phyloP scores from a whole-genome alignment of 1,140 invertebrate genomes.

The Calosoma granatense region DNA sequence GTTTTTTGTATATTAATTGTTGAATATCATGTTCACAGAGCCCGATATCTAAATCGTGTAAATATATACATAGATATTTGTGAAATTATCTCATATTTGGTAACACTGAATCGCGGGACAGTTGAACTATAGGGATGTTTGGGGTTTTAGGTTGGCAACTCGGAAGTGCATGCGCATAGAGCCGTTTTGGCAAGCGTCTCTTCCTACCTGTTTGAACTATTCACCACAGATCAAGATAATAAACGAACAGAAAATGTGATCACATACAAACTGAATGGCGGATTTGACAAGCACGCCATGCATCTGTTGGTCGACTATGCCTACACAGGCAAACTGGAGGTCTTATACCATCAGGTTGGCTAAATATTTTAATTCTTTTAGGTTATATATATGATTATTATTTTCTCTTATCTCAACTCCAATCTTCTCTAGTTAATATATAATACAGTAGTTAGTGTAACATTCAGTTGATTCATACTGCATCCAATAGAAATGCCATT shows the following conservation, averaged over 20 bases:
- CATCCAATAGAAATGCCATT: no score
- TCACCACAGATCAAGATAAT: constrained; percentile 44
- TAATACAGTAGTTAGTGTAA: no score
- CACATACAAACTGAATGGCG: constrained; percentile 57
- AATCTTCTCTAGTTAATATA: no score
- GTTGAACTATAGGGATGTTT: constrained; percentile 11
- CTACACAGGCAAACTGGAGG: constrained; percentile 52
- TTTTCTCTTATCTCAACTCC: no score
- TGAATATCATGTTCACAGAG: background rate
- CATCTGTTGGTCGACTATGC: constrained; percentile 68
- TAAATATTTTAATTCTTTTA: no score
- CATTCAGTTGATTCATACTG: no score
- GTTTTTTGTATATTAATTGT: background rate
- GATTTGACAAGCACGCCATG: constrained; percentile 55
- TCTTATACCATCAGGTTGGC: constrained; percentile 32
- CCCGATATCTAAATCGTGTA: background rate
- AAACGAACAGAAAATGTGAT: constrained; percentile 37
- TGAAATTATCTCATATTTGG: background rate
- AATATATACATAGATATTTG: background rate
- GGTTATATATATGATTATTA: no score
- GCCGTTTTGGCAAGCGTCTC: constrained; percentile 66
- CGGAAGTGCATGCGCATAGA: constrained; percentile 64
- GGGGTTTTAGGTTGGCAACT: constrained; percentile 46
- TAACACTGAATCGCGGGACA: no score
- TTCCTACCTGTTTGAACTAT: constrained; percentile 67